These are phyloP conservation scores for Dipodomys ordii DNA, from an alignment of 2,113 vertebrate species.

Conservation along the genomic window DNA sequence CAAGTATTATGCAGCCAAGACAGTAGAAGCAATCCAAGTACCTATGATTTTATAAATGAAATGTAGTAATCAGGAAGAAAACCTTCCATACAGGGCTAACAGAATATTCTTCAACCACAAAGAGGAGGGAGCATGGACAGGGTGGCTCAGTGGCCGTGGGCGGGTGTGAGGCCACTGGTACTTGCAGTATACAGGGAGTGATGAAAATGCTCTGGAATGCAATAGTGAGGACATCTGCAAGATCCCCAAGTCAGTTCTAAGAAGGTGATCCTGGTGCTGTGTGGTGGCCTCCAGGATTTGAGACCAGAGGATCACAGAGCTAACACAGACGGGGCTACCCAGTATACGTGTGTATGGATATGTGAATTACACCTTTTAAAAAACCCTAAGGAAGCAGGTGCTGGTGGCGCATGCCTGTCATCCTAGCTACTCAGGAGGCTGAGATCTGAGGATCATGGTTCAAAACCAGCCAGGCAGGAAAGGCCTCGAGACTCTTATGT, in stretches of 20 bases:
- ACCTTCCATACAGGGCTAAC: not conserved
- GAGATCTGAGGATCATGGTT: too few species aligned
- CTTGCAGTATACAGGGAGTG: too few species aligned
- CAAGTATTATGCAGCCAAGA: not conserved
- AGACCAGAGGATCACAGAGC: too few species aligned
- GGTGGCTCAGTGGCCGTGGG: not conserved
- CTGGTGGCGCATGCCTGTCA: too few species aligned
- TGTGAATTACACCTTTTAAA: not conserved
- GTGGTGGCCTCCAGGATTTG: too few species aligned
- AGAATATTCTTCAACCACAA: not conserved
- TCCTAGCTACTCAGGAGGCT: too few species aligned
- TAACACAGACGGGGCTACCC: too few species aligned
- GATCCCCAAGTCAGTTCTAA: not conserved
- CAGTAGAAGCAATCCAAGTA: not conserved
- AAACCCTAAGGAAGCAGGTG: not conserved
- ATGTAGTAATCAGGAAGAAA: not conserved
- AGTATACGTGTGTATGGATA: not conserved
- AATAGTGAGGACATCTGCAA: not conserved
- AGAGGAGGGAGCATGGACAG: rapidly evolving
- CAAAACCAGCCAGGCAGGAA: too few species aligned
- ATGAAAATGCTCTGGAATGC: not conserved
- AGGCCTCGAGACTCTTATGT: too few species aligned
- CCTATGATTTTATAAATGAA: not conserved
- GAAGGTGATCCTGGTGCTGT: too few species aligned
- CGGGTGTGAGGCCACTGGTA: not conserved